Base-by-base conservation (phyloP, 2,797 vertebrate genomes). In the Yasuhikotakia modesta region DNA sequence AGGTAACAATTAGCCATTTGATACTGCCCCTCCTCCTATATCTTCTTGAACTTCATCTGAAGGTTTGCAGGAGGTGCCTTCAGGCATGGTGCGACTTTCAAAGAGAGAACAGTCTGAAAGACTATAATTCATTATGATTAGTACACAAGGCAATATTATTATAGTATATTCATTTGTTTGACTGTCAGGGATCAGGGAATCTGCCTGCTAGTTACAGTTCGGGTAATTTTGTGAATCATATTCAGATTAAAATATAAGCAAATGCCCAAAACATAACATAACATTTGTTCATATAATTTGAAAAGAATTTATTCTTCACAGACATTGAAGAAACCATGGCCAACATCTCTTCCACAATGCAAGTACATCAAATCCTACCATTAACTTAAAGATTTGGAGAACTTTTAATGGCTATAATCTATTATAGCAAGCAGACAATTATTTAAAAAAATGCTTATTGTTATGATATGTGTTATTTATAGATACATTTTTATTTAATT, bases 121-220 rank as follows among this genome's bases (percentile, higher is more conserved):
- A 58, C 22, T 13, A 57, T 57, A 4, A 58, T 58, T 24, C 13
- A 58, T 24, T 24, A 24, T 22, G 21, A 58, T 27, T 24, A 24
- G 5, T 22, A 13, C 3, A 57, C 10, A 1, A 57, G 10, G 53
- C 21, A 22, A 21, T 2, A 22, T 57, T 19, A 68, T 69, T 69
- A 14, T 4, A 39, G 13, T 16, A 53, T 35, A 55, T 55, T 53
- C 5, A 53, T 35, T 35, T 7, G 32, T 35, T 19, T 21, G 12
- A 70, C 48, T 35, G 30, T 70, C n/a, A 70, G 48, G 22, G 19
- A 17, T 53, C n/a, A 19, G n/a, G n/a, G n/a, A n/a, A n/a, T n/a
- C n/a, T n/a, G n/a, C 27, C 30, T 55, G 67, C 7, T 43, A 43
- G n/a, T 16, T 21, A 35, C 12, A 70, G 12, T 89, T 27, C 2